These are phyloP conservation scores for Andrena flavipes DNA, from an alignment of 2,888 invertebrate species.

Conservation along the genomic window DNA sequence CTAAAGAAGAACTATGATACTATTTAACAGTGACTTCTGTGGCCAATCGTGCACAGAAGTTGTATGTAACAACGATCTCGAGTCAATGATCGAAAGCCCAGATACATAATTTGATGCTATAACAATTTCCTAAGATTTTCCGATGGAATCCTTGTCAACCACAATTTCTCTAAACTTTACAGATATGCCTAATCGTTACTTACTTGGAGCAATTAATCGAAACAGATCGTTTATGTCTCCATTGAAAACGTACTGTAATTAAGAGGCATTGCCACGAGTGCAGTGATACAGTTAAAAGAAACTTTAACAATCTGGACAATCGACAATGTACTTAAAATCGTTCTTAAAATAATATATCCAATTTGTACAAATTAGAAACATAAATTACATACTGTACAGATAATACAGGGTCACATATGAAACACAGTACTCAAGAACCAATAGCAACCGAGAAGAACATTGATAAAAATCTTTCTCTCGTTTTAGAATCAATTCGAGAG, in stretches of 20 bases:
- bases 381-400: constrained; percentile 71
- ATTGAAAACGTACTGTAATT: background rate
- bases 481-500: constrained; percentile 18
- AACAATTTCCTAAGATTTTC: constrained; percentile 44
- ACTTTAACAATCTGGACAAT: constrained; percentile 45
- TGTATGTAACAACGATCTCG: constrained; percentile 66
- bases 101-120: constrained; percentile 45
- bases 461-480: constrained; percentile 14
- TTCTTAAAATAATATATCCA: constrained; percentile 54
- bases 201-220: constrained; percentile 28
- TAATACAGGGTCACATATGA: constrained; percentile 62
- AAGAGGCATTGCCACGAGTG: background rate
- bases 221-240: background rate
- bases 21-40: constrained; percentile 72
- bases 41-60: constrained; percentile 49
- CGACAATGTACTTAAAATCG: constrained; percentile 57
- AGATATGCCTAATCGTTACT: constrained; percentile 72
- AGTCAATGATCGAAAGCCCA: constrained; percentile 64
- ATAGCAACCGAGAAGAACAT: constrained; percentile 22
- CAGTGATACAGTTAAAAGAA: background rate
- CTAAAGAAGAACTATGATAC: constrained; percentile 70
- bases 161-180: constrained; percentile 65
- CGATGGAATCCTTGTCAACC: constrained; percentile 35
- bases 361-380: constrained; percentile 72
- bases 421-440: constrained; percentile 14